phyloP scores from a whole-genome alignment of 2,888 invertebrate species.

The Alitta virens region DNA sequence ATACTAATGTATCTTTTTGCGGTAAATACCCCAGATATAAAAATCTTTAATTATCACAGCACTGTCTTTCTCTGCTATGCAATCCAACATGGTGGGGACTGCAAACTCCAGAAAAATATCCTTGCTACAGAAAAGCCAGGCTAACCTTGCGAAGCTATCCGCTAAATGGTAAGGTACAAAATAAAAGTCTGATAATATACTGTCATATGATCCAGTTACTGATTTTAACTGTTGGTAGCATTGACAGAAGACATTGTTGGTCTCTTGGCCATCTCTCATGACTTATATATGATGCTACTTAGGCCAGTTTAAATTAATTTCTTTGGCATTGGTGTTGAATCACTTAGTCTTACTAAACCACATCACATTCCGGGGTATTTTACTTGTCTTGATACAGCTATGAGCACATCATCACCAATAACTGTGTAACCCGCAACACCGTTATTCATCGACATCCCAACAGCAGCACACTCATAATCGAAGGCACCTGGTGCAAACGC shows the following conservation, averaged over 20 bases:
- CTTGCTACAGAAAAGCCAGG: slow-evolving; percentile 22
- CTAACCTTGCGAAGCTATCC: slow-evolving; percentile 17
- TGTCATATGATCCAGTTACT: slow-evolving; percentile 19
- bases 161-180: slow-evolving; percentile 27
- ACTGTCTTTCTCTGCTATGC: slow-evolving; percentile 15
- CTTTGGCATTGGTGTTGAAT: no score
- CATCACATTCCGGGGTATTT: slow-evolving; percentile 1
- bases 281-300: no score
- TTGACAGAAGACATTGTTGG: slow-evolving; percentile 1
- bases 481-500: slow-evolving; percentile 23
- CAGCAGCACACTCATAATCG: slow-evolving; percentile 27
- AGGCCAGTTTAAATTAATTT: no score
- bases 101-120: slow-evolving; percentile 32
- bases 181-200: slow-evolving; percentile 28
- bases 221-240: slow-evolving; percentile 19
- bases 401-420: slow-evolving; percentile 28
- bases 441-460: slow-evolving; percentile 21
- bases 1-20: slow-evolving; percentile 15
- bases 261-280: slow-evolving; percentile 3
- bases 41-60: no score
- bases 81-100: slow-evolving; percentile 26
- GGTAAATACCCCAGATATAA: slow-evolving; percentile 12
- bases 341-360: slow-evolving; percentile 26
- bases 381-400: slow-evolving; percentile 6
- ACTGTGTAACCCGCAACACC: slow-evolving; percentile 24